These are phyloP conservation scores for Littorina saxatilis DNA, from an alignment of 1,140 invertebrate species.

Conservation along the genomic window DNA sequence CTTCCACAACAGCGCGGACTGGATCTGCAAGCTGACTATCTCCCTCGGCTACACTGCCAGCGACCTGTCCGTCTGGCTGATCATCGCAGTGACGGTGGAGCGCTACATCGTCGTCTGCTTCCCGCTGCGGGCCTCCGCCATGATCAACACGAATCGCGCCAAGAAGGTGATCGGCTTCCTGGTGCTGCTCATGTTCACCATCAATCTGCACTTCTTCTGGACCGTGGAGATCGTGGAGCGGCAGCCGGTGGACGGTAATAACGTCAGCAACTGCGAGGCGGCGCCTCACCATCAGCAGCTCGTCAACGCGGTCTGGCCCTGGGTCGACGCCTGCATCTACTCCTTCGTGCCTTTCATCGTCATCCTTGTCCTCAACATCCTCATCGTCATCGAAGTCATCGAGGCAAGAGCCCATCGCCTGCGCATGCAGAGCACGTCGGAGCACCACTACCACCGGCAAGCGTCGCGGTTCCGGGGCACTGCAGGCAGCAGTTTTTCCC, in stretches of 20 bases:
- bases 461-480: slow-evolving; percentile 14
- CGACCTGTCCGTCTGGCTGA: slow-evolving; percentile 74
- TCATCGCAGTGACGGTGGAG: slow-evolving; percentile 74
- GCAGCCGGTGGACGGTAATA: slow-evolving; percentile 18
- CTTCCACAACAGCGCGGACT: slow-evolving; percentile 53
- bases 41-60: slow-evolving; percentile 65
- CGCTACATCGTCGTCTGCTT: slow-evolving; percentile 71
- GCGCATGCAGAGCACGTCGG: slow-evolving; percentile 20
- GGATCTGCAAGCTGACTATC: slow-evolving; percentile 66
- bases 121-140: slow-evolving; percentile 65
- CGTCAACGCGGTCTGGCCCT: slow-evolving; percentile 60
- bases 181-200: slow-evolving; percentile 48
- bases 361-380: slow-evolving; percentile 60
- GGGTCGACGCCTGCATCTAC: slow-evolving; percentile 69
- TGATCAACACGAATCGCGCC: slow-evolving; percentile 66
- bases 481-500: not conserved
- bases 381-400: slow-evolving; percentile 57
- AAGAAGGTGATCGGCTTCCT: slow-evolving; percentile 56
- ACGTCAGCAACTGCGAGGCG: slow-evolving; percentile 42
- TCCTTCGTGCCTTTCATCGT: slow-evolving; percentile 66
- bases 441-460: slow-evolving; percentile 31
- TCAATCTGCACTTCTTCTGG: slow-evolving; percentile 70
- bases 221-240: slow-evolving; percentile 54
- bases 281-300: slow-evolving; percentile 36
- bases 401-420: slow-evolving; percentile 6